These are phyloP conservation scores for Crossocerus cetratus DNA, from an alignment of 2,888 invertebrate species.

Conservation along the genomic window DNA sequence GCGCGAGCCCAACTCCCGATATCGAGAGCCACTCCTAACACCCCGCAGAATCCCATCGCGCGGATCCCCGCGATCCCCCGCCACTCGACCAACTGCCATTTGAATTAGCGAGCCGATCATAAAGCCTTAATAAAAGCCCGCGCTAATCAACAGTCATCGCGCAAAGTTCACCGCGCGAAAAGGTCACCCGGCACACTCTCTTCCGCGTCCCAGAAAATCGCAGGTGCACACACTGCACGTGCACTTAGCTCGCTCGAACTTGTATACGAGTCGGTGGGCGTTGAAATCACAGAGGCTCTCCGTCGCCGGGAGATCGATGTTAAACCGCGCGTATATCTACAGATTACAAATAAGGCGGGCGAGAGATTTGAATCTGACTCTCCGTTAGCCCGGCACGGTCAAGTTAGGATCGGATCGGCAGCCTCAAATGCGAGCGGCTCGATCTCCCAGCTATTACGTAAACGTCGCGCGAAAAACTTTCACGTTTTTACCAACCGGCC, in stretches of 20 bases:
- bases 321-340: neutral
- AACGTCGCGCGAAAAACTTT: slow-evolving; percentile 29
- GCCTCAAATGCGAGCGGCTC: neutral
- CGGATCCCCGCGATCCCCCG: no score
- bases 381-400: neutral
- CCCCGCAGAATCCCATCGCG: no score
- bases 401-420: no score
- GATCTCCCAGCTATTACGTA: slow-evolving; percentile 11
- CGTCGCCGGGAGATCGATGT: neutral
- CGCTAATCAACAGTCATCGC: neutral
- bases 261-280: slow-evolving; percentile 6
- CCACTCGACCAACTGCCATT: no score
- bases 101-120: no score
- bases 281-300: slow-evolving; percentile 30
- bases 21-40: no score
- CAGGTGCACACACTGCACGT: slow-evolving; percentile 33
- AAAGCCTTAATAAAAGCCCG: no score
- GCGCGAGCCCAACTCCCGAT: neutral
- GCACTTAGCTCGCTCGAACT: neutral
- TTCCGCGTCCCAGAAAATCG: slow-evolving; percentile 7
- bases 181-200: neutral
- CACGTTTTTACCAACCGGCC: slow-evolving; percentile 14
- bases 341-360: neutral
- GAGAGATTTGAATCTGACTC: neutral
- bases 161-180: neutral